Evolutionary conservation across 2,888 invertebrate species (phyloP).

Genomic region (Cheilosia grossa): DNA sequence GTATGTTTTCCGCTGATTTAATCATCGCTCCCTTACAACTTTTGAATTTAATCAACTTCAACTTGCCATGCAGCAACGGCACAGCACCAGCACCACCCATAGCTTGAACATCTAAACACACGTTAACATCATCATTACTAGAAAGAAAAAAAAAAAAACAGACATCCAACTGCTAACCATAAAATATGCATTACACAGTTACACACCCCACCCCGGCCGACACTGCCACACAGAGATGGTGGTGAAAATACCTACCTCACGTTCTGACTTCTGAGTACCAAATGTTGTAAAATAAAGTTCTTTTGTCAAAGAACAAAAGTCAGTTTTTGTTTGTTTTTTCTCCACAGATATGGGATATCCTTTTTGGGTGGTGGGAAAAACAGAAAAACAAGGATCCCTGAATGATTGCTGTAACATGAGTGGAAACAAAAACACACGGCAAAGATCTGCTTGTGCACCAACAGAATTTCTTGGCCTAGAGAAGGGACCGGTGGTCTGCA

Average conservation of each 20-base stretch:
- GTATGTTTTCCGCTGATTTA: conserved; percentile 71
- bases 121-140: conserved; percentile 69
- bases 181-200: conserved; percentile 73
- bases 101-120: conserved; percentile 54
- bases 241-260: conserved; percentile 51
- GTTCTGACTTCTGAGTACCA: conserved; percentile 53
- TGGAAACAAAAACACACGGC: conserved; percentile 33
- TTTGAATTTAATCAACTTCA: conserved; percentile 72
- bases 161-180: conserved; percentile 64
- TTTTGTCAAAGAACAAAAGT: conserved; percentile 71
- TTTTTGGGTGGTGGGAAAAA: neutral
- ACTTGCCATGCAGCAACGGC: conserved; percentile 31
- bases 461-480: neutral
- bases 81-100: neutral
- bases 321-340: conserved; percentile 34
- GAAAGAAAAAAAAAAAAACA: conserved; percentile 7
- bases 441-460: conserved; percentile 42
- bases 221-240: conserved; percentile 27
- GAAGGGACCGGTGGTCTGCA: neutral
- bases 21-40: conserved; percentile 73
- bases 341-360: conserved; percentile 49
- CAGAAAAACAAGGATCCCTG: conserved; percentile 42
- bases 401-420: conserved; percentile 49
- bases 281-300: conserved; percentile 74
- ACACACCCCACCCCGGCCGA: conserved; percentile 28